A percentile compares a stretch with the other conserved stretches of the same genome.
Conservation (phyloP, 2,888 invertebrate species). For the Polydrusus pterygomalis region DNA sequence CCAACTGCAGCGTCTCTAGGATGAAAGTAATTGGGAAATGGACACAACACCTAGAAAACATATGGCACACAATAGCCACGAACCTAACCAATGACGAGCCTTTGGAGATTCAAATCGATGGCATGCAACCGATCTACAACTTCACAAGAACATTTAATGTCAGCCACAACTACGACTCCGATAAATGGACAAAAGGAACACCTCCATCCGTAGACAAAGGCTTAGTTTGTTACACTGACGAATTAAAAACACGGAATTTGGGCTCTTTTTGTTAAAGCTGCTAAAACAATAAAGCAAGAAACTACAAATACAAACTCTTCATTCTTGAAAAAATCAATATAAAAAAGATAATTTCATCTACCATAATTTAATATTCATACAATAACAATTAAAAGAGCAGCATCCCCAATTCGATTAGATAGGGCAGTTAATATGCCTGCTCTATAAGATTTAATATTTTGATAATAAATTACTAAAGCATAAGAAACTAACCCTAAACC, state of each 20-base stretch:
- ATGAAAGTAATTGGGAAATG: no score
- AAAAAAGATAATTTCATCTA: slow-evolving; percentile 49
- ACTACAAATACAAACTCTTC: slow-evolving; percentile 37
- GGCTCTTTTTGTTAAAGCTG: slow-evolving; percentile 84
- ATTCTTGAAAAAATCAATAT: slow-evolving; percentile 43
- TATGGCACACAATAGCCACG: no score
- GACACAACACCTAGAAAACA: no score
- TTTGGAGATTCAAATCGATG: no score
- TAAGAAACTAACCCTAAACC: slow-evolving; percentile 83
- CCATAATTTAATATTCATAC: slow-evolving; percentile 53
- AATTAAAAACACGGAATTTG: slow-evolving; percentile 88
- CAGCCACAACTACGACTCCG: no score
- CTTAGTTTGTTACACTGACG: no score
- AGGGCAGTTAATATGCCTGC: slow-evolving; percentile 83
- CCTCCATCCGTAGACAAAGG: no score
- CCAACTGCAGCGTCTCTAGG: no score
- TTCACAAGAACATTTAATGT: no score
- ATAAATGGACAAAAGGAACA: no score
- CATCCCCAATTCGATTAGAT: slow-evolving; percentile 85
- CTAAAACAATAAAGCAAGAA: slow-evolving; percentile 64
- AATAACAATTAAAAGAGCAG: slow-evolving; percentile 75
- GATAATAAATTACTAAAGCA: slow-evolving; percentile 83
- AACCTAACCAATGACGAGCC: no score
- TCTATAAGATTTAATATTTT: slow-evolving; percentile 80
- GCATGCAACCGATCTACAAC: no score